Percentiles rank a stretch among this genome's conserved stretches.
phyloP scores from a whole-genome alignment of 2,797 vertebrate species.

The Cyprinodon diabolis region DNA sequence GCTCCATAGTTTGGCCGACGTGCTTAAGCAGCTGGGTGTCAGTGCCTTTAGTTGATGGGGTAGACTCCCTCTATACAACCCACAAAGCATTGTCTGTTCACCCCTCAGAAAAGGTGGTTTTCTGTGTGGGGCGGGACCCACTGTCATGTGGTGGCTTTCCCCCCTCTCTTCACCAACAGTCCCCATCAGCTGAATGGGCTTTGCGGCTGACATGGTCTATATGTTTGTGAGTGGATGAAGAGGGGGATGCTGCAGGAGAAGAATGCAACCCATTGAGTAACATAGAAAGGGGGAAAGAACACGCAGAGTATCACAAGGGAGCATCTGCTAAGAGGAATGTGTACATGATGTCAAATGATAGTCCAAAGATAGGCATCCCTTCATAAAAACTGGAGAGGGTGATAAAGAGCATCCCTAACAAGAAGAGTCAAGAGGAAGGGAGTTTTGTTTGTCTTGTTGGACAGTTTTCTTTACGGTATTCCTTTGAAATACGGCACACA shows the following conservation, averaged over 20 bases:
- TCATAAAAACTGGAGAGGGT: constrained; percentile 67
- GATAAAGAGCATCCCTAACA: constrained; percentile 72
- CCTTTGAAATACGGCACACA: constrained; percentile 36
- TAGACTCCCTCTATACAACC: constrained; percentile 76
- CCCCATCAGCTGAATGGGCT: constrained; percentile 75
- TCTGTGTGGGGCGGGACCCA: constrained; percentile 60
- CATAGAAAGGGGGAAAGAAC: constrained; percentile 66
- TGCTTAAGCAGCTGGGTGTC: constrained; percentile 85
- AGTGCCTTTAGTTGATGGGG: constrained; percentile 80
- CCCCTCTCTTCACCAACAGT: constrained; percentile 63
- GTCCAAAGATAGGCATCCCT: constrained; percentile 78
- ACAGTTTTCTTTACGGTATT: constrained; percentile 67
- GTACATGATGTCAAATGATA: constrained; percentile 82
- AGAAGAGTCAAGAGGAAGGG: constrained; percentile 66
- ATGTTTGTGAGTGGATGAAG: constrained; percentile 73
- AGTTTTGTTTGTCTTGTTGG: constrained; percentile 67
- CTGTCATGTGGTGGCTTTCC: constrained; percentile 79
- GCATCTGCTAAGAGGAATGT: constrained; percentile 81
- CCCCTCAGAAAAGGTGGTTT: constrained; percentile 78
- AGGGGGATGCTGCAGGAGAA: constrained; percentile 56
- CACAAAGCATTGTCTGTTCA: constrained; percentile 84
- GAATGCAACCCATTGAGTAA: constrained; percentile 78
- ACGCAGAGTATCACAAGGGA: constrained; percentile 82
- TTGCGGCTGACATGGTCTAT: constrained; percentile 76
- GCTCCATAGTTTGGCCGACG: constrained; percentile 80